phyloP scores from a whole-genome alignment of 2,797 vertebrate genomes.

The Astyanax mexicanus region DNA sequence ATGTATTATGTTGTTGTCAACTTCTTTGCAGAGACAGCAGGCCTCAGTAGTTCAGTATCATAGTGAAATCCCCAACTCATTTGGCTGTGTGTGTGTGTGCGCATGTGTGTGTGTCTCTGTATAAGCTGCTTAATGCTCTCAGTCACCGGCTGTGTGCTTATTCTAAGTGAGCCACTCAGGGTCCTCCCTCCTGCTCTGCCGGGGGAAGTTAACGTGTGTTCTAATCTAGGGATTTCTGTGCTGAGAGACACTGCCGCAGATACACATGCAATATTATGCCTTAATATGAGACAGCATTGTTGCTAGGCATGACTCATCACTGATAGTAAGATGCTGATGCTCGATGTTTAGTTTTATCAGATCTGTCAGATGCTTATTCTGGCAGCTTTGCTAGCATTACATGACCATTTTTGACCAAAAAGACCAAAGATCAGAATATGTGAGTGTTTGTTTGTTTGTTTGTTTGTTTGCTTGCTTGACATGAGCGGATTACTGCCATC shows the following conservation, averaged over 20 bases:
- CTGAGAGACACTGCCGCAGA: background rate
- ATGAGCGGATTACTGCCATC: background rate
- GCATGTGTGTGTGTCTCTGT: no score
- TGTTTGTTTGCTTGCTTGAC: background rate
- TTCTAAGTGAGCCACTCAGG: slow-evolving; percentile 46
- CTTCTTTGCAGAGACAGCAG: slow-evolving; percentile 31
- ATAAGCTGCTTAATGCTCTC: slow-evolving; percentile 49
- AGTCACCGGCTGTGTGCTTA: slow-evolving; percentile 42
- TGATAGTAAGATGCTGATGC: background rate
- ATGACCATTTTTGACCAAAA: background rate
- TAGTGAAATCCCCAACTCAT: slow-evolving; percentile 31
- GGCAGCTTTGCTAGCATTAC: background rate
- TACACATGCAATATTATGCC: background rate
- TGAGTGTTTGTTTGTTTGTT: no score
- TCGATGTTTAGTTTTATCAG: no score
- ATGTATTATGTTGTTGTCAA: slow-evolving; percentile 13
- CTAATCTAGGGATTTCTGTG: slow-evolving; percentile 37
- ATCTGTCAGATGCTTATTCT: background rate
- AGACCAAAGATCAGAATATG: background rate
- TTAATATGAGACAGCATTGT: background rate
- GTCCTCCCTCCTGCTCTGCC: slow-evolving; percentile 46
- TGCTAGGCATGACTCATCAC: slow-evolving; percentile 9
- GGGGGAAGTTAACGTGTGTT: slow-evolving; percentile 22
- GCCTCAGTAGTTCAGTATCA: slow-evolving; percentile 15
- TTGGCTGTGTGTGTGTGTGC: slow-evolving; percentile 32